Evolutionary conservation across 2,888 invertebrate species (phyloP).

Genomic region (Hirtodrosophila cameraria): DNA sequence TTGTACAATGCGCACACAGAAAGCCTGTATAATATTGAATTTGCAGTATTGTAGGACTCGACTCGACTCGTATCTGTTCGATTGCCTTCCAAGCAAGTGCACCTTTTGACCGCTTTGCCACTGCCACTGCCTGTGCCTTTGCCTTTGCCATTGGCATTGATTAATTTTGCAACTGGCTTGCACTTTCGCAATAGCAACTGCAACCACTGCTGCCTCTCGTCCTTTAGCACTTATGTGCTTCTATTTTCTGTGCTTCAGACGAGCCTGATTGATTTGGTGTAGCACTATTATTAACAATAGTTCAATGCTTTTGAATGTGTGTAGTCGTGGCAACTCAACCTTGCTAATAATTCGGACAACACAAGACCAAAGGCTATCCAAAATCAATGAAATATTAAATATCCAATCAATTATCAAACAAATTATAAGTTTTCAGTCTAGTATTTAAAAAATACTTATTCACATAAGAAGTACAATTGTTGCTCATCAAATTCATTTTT

Average conservation of each 20-base stretch:
- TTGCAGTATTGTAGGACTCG: no score
- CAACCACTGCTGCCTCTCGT: conserved; percentile 2
- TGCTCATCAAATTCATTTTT: no score
- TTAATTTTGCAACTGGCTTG: conserved; percentile 57
- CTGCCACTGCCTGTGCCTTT: conserved; percentile 8
- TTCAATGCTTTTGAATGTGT: conserved; percentile 10
- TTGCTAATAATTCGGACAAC: background rate
- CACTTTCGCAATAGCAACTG: conserved; percentile 14
- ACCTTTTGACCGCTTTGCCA: conserved; percentile 44
- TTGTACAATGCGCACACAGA: conserved; percentile 36
- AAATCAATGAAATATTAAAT: background rate
- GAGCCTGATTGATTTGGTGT: conserved; percentile 49
- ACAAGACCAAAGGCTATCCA: background rate
- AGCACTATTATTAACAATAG: conserved; percentile 51
- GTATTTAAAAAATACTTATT: no score
- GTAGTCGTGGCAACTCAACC: background rate
- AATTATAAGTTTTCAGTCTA: background rate
- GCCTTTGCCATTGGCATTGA: conserved; percentile 37
- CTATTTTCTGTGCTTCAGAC: conserved; percentile 12
- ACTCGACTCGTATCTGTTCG: conserved; percentile 21
- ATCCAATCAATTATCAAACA: background rate
- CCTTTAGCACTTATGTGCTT: conserved; percentile 13
- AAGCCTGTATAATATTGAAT: conserved; percentile 38
- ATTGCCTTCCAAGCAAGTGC: conserved; percentile 34
- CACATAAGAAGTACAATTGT: no score